Conservation (phyloP, 2,113 vertebrate genomes). For the Oreocharis arfaki region DNA sequence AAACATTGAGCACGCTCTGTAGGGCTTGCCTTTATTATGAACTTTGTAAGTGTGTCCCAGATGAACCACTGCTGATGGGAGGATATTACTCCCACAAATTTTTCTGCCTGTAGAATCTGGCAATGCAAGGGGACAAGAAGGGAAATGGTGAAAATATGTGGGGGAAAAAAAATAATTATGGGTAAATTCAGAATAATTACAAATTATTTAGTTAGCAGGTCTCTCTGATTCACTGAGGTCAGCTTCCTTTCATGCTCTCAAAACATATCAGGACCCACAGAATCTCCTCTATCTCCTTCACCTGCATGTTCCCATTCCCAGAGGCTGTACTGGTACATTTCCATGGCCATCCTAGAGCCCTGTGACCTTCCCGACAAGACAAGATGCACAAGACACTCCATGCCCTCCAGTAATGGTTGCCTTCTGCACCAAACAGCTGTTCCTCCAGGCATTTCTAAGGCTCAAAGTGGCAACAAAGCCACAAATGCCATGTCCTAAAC, state of each 20-base stretch:
- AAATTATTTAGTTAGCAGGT: neutral
- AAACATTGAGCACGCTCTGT: slow-evolving; percentile 59
- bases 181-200: neutral
- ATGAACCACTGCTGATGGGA: slow-evolving; percentile 54
- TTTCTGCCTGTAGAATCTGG: slow-evolving; percentile 48
- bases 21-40: slow-evolving; percentile 65
- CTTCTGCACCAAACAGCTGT: neutral
- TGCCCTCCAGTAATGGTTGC: neutral
- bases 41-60: slow-evolving; percentile 63
- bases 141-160: neutral
- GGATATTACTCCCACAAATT: slow-evolving; percentile 65
- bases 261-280: neutral
- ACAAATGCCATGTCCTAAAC: neutral
- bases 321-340: neutral
- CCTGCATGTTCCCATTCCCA: neutral
- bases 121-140: neutral
- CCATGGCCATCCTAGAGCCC: neutral
- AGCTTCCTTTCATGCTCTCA: neutral
- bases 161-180: neutral
- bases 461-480: neutral
- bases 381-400: neutral
- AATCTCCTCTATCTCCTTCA: neutral
- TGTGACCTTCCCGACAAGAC: neutral
- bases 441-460: neutral
- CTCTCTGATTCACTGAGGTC: neutral